Base-by-base conservation (phyloP, 2,797 vertebrate species). In the Pseudomugil gertrudae region DNA sequence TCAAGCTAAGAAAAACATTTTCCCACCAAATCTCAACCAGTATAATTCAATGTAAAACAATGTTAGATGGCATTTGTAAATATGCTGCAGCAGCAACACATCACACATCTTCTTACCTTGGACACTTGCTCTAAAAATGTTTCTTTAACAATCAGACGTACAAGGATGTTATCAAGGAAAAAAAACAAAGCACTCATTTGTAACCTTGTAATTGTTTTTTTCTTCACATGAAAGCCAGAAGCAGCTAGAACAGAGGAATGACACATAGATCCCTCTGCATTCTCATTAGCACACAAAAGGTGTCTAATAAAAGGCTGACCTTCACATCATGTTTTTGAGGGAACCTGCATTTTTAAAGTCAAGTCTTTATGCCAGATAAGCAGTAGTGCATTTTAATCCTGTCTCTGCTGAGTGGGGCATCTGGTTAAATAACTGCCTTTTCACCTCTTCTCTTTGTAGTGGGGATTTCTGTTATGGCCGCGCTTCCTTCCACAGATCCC, bases 351-450 rank as follows among this genome's bases (percentile, higher is more conserved):
- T 92, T 93, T 91, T 90, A 89, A 92, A 92, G 88, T 91, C 81
- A 87, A 89, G 85, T 90, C 92, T 92, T 89, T 83, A 86, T 79
- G 86, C 84, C 69, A 90, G 92, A 94, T 94, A 93, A 93, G 93
- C 91, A 84, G 81, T 76, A 78, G 86, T 84, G 88, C 81, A 87
- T 91, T 93, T 94, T 93, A 94, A 93, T 95, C 93, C 92, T 79
- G 81, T 73, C 81, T 81, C 74, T 93, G 93, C 93, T 93, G 93
- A 95, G 89, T 91, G 84, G 85, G 84, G 90, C 91, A 92, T 92
- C 90, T 93, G 87, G 89, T 94, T 94, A 93, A 94, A 93, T 89
- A 90, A 92, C 88, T 86, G 89, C 83, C 90, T 92, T 92, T 92
- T 93, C 88, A 88, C 89, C 87, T 88, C 81, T 67, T 84, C 84